Evolutionary conservation across 1,140 invertebrate genomes (phyloP), one percentile per base, ranked within the genome.

Genomic region (Lordiphosa stackelbergi): DNA sequence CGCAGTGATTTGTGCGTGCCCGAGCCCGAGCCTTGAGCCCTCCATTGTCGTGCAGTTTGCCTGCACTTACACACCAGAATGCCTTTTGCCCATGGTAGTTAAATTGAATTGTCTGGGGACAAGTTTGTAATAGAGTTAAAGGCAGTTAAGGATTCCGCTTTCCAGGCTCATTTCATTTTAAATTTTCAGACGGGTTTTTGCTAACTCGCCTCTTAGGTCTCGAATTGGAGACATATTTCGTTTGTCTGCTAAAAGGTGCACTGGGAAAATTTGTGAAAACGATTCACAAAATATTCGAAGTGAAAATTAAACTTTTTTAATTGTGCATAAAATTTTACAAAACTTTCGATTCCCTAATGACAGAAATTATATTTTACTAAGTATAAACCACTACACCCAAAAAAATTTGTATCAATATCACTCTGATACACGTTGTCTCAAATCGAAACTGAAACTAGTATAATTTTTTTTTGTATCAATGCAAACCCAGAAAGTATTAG

Each of bases 51-150:
- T 60, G 61, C 55, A 66, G 24, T 36, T 61, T 66, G 36, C 52
- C 63, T 62, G 58, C 68, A 68, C 60, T 69, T 40, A 53, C 43
- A 60, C 49, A 66, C 53, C 46, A 41, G 37, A 41, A 40, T 52
- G 40, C 42, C 55, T 56, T 35, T 53, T 62, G 73, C 38, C 57
- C 68, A 43, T 65, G 60, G 68, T 65, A 69, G 72, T 83, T 61
- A 72, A 78, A 83, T 85, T 85, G 59, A 85, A 85, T 85, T 71
- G 73, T 85, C 75, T 74, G 66, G 83, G 81, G 83, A 85, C 66
- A 64, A 71, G 70, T 78, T 75, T 66, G 57, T 66, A 73, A 73
- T 78, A 62, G 73, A 74, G 71, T 62, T 53, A 57, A 77, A 81
- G 66, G 73, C 73, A 64, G 73, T 78, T 69, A 66, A 47, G 66